These are phyloP conservation scores for Datnioides undecimradiatus DNA, from an alignment of 2,113 vertebrate genomes.

Conservation along the genomic window DNA sequence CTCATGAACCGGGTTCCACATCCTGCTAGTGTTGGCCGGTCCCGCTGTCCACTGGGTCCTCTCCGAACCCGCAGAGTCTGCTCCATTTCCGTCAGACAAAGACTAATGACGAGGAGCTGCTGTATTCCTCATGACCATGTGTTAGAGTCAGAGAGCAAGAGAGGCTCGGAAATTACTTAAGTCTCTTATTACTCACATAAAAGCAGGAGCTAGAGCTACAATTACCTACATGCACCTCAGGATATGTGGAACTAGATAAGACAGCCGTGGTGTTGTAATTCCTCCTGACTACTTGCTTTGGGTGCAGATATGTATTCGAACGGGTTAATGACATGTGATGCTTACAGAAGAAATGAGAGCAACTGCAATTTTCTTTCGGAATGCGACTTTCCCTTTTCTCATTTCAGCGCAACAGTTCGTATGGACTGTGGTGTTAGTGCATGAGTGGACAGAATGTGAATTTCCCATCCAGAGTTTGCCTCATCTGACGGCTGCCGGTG, in stretches of 20 bases:
- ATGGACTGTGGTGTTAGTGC: constrained; percentile 30
- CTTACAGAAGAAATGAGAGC: constrained; percentile 17
- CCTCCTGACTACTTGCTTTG: constrained; percentile 5
- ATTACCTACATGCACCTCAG: constrained; percentile 44
- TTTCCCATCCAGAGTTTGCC: constrained; percentile 39
- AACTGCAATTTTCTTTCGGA: constrained; percentile 26
- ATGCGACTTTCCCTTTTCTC: constrained; percentile 15
- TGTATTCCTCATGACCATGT: constrained; percentile 11
- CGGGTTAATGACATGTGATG: not conserved
- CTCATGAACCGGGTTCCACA: constrained; percentile 72
- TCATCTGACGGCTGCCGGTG: constrained; percentile 10
- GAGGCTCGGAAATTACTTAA: constrained; percentile 49
- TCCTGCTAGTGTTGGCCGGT: constrained; percentile 64
- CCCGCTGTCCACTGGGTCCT: constrained; percentile 36
- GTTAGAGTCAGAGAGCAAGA: constrained; percentile 20
- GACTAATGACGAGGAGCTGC: constrained; percentile 41
- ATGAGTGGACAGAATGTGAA: constrained; percentile 44
- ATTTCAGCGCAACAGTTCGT: constrained; percentile 21
- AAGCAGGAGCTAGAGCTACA: constrained; percentile 48
- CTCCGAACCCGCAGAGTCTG: constrained; percentile 38
- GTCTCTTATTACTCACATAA: constrained; percentile 55
- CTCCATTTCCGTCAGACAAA: constrained; percentile 41
- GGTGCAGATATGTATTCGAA: not conserved
- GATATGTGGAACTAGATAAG: constrained; percentile 27
- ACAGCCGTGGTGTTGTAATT: not conserved